These are phyloP conservation scores for Cottoperca gobio DNA, from an alignment of 2,797 vertebrate genomes.

Conservation along the genomic window DNA sequence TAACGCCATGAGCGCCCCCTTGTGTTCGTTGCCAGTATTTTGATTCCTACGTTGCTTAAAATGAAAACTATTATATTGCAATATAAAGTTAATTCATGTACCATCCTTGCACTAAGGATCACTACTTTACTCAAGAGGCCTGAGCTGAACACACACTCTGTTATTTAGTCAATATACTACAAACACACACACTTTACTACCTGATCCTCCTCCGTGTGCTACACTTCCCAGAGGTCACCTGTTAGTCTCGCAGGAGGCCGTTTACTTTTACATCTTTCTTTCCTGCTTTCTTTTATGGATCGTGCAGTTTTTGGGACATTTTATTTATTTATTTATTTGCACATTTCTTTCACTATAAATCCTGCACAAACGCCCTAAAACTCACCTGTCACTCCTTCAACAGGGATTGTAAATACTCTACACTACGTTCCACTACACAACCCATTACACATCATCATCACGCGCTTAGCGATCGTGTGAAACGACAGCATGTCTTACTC, in stretches of 20 bases:
- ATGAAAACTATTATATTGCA: background rate
- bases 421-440: background rate
- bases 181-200: background rate
- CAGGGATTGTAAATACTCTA: background rate
- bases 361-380: no score
- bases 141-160: background rate
- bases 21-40: constrained; percentile 8
- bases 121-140: background rate
- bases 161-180: background rate
- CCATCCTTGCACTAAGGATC: background rate
- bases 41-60: background rate
- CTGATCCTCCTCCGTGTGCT: no score
- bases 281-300: no score
- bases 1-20: constrained; percentile 27
- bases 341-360: background rate
- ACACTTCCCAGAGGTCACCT: no score
- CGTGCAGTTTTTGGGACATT: background rate
- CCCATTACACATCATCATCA: background rate
- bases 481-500: background rate
- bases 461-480: background rate
- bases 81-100: background rate
- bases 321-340: background rate
- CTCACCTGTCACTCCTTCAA: no score
- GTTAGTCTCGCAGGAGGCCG: background rate
- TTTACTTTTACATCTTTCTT: background rate